A percentile compares a stretch with the other conserved stretches of the same genome.
These are phyloP conservation scores for Stichopus horrens DNA, from an alignment of 53 echinoderm and acorn worm genomes.

Conservation along the genomic window DNA sequence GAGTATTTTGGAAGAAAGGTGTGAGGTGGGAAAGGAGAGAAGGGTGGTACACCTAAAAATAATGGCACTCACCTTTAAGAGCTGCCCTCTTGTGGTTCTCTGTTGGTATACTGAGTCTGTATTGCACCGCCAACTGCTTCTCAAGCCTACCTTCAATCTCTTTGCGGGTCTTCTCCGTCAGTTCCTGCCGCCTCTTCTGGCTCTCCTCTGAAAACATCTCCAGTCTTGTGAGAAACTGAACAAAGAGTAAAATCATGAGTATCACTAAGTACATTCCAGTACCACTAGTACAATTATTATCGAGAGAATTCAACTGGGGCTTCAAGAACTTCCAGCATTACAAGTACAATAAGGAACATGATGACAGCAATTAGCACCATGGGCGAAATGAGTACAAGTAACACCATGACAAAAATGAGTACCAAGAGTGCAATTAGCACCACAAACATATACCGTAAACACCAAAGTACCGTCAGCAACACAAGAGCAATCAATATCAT, in stretches of 20 bases:
- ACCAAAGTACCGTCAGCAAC: too few relatives aligned
- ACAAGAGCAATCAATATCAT: too few relatives aligned
- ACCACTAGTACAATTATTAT: too few relatives aligned
- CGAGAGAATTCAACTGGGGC: too few relatives aligned
- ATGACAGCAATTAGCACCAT: too few relatives aligned
- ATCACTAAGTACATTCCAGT: too few relatives aligned
- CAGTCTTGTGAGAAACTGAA: conserved; percentile 81
- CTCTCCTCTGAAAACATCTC: conserved; percentile 80
- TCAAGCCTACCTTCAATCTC: conserved; percentile 73
- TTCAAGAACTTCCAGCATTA: too few relatives aligned
- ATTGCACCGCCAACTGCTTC: conserved; percentile 89
- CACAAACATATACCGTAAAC: too few relatives aligned
- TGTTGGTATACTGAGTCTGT: conserved; percentile 62
- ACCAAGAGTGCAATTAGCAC: too few relatives aligned
- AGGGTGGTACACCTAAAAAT: neutral
- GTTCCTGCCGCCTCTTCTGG: conserved; percentile 55
- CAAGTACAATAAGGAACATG: too few relatives aligned
- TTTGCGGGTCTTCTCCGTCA: conserved; percentile 65
- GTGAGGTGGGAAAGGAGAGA: neutral
- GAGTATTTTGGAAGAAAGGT: neutral
- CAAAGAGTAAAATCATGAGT: neutral
- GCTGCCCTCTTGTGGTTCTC: conserved; percentile 22
- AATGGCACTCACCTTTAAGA: conserved; percentile 65
- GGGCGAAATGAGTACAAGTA: too few relatives aligned
- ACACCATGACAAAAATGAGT: too few relatives aligned